phyloP scores from a whole-genome alignment of 2,797 vertebrate genomes.

The Neosilurus mollespiculum region DNA sequence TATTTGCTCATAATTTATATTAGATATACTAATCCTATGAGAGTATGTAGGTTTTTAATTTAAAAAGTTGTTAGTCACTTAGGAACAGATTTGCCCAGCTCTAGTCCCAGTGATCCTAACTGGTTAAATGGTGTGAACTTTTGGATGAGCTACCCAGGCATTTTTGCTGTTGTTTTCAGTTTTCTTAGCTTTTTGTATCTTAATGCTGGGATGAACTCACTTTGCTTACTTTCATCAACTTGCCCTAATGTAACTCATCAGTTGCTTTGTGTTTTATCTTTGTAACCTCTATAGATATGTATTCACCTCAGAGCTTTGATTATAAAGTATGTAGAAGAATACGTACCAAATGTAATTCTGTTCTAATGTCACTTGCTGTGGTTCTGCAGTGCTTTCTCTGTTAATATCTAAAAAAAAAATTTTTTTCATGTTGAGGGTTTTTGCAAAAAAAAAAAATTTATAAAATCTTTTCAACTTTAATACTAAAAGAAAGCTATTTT shows the following conservation, averaged over 20 bases:
- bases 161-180: background rate
- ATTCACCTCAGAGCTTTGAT: constrained; percentile 20
- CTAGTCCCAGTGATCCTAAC: background rate
- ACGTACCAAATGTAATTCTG: background rate
- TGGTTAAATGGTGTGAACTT: background rate
- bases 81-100: background rate
- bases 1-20: background rate
- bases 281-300: constrained; percentile 1
- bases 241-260: constrained; percentile 40
- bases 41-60: background rate
- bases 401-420: background rate
- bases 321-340: background rate
- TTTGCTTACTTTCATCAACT: constrained; percentile 24
- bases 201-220: background rate
- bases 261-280: constrained; percentile 14
- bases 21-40: background rate
- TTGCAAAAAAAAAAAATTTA: background rate
- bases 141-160: too few relatives aligned
- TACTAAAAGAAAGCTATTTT: background rate
- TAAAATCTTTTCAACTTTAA: background rate
- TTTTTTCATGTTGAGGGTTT: background rate
- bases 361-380: background rate
- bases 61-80: background rate
- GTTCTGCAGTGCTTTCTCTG: background rate
- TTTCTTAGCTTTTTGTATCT: background rate